These are phyloP conservation scores for Cetoscarus ocellatus DNA, from an alignment of 2,797 vertebrate genomes.

Conservation along the genomic window DNA sequence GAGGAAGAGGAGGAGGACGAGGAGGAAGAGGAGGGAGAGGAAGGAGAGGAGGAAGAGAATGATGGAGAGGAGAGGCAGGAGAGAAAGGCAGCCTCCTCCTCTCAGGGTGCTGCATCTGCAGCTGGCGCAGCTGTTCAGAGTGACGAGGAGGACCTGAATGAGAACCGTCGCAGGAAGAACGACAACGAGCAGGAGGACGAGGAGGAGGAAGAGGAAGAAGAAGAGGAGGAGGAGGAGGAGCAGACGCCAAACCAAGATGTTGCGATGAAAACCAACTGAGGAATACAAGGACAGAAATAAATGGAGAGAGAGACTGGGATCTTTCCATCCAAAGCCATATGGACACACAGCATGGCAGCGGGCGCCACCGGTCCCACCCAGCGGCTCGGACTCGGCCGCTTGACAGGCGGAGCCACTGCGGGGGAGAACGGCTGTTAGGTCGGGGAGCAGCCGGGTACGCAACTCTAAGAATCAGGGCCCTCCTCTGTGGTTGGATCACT, in stretches of 20 bases:
- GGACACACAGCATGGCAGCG: constrained; percentile 81
- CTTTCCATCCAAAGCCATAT: constrained; percentile 91
- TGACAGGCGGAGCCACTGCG: constrained; percentile 45
- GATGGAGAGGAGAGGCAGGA: constrained; percentile 45
- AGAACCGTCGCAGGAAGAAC: constrained; percentile 87
- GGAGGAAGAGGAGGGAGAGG: constrained; percentile 81
- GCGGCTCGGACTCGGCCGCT: constrained; percentile 45
- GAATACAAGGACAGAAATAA: constrained; percentile 23
- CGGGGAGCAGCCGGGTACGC: constrained; percentile 52
- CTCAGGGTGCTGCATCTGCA: constrained; percentile 83
- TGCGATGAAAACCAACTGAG: constrained; percentile 96
- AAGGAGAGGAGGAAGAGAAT: constrained; percentile 82
- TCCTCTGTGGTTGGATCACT: constrained; percentile 73
- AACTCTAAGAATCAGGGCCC: constrained; percentile 72
- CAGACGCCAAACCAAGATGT: constrained; percentile 90
- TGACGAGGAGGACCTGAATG: constrained; percentile 93
- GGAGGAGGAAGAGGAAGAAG: constrained; percentile 89
- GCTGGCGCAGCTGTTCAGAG: constrained; percentile 81
- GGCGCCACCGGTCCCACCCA: constrained; percentile 45
- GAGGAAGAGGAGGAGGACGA: constrained; percentile 88
- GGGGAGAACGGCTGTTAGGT: constrained; percentile 42
- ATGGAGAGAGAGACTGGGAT: constrained; percentile 62
- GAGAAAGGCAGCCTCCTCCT: constrained; percentile 72
- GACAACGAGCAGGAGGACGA: constrained; percentile 88
- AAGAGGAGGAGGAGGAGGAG: constrained; percentile 86